Evolutionary conservation across 2,797 vertebrate species (phyloP).

Genomic region (Enteromius anoplus): DNA sequence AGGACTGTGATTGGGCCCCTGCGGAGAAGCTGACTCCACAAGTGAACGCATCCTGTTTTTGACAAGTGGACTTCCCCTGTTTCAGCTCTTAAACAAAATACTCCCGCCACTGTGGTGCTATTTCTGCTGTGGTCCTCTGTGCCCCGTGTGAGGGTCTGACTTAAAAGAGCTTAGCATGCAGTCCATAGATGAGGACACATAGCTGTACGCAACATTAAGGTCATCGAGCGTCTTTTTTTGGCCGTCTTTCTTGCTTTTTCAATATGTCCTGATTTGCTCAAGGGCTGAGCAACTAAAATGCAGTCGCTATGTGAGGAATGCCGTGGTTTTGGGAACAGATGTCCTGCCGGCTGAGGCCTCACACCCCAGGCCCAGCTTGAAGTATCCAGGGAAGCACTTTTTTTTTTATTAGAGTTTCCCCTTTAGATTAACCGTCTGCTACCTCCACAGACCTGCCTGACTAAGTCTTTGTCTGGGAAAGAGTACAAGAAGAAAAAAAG

Average conservation of each 20-base stretch:
- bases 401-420: conserved; percentile 65
- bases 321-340: conserved; percentile 61
- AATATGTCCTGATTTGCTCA: conserved; percentile 46
- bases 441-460: conserved; percentile 63
- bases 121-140: conserved; percentile 43
- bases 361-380: conserved; percentile 49
- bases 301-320: conserved; percentile 58
- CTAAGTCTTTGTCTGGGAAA: conserved; percentile 64
- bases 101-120: conserved; percentile 41
- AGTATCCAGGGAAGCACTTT: conserved; percentile 61
- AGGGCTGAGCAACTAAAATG: conserved; percentile 31
- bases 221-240: not conserved
- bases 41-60: conserved; percentile 78
- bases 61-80: conserved; percentile 75
- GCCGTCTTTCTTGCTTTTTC: conserved; percentile 10
- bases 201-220: not conserved
- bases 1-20: conserved; percentile 70
- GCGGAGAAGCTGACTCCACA: conserved; percentile 73
- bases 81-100: conserved; percentile 67
- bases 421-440: conserved; percentile 75
- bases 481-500: conserved; percentile 17
- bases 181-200: not conserved
- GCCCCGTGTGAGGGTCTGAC: conserved; percentile 13
- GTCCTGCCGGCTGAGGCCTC: conserved; percentile 50
- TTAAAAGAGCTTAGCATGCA: not conserved